phyloP scores from a whole-genome alignment of 2,888 invertebrate species.

The Drosophila paranaensis region DNA sequence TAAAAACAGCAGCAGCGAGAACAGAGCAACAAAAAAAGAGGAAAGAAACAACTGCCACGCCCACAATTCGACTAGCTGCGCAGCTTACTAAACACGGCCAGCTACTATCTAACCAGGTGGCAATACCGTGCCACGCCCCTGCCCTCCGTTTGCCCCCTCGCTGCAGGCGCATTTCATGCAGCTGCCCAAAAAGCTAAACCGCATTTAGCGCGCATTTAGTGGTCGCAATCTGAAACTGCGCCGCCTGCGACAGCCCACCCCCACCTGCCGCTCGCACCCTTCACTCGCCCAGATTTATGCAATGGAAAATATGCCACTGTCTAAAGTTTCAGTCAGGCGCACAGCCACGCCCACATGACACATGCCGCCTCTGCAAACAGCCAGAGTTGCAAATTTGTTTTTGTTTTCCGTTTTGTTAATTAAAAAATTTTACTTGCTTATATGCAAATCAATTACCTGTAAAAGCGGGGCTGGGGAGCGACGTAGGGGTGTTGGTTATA shows the following conservation, averaged over 20 bases:
- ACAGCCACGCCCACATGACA: slow-evolving; percentile 30
- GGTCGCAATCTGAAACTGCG: slow-evolving; percentile 60
- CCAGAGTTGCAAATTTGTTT: slow-evolving; percentile 27
- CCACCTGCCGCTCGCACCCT: neutral
- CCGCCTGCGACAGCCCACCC: neutral
- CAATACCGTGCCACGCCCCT: slow-evolving; percentile 27
- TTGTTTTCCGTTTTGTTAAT: slow-evolving; percentile 63
- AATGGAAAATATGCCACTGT: slow-evolving; percentile 70
- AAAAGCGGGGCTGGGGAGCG: neutral
- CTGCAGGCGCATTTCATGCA: slow-evolving; percentile 69
- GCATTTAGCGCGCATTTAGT: slow-evolving; percentile 79
- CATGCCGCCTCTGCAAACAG: slow-evolving; percentile 26
- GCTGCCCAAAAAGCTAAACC: slow-evolving; percentile 67
- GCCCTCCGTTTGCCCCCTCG: neutral
- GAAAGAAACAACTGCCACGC: slow-evolving; percentile 16
- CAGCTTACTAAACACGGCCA: slow-evolving; percentile 60
- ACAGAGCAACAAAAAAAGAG: slow-evolving; percentile 6
- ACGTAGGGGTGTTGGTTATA: neutral
- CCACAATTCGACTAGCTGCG: slow-evolving; percentile 58
- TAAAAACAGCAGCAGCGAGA: slow-evolving; percentile 27
- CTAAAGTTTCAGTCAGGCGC: slow-evolving; percentile 59
- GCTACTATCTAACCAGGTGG: slow-evolving; percentile 23
- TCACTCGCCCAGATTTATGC: slow-evolving; percentile 51
- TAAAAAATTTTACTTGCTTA: slow-evolving; percentile 71
- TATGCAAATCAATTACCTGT: slow-evolving; percentile 76